Percentiles rank a stretch among this genome's conserved stretches.
Conservation (phyloP, 1,140 invertebrate species). For the Adelges cooleyi region DNA sequence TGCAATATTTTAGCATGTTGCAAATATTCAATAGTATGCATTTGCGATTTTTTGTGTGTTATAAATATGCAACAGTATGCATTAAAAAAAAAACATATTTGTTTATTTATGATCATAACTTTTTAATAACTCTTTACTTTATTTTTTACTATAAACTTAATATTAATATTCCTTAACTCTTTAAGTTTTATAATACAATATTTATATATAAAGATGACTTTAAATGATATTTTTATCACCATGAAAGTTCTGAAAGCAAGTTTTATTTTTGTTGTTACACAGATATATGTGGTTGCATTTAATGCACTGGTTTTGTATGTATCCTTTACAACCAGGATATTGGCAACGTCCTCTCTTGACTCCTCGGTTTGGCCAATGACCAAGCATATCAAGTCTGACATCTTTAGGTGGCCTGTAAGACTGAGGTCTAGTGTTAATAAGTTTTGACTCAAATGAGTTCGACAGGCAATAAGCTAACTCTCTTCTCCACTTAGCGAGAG, state of each 20-base stretch:
- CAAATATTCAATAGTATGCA: too few species aligned
- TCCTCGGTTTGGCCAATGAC: not conserved
- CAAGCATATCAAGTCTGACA: conserved; percentile 27
- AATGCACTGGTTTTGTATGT: not conserved
- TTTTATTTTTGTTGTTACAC: not conserved
- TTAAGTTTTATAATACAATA: too few species aligned
- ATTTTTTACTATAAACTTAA: too few species aligned
- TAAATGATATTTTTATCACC: not conserved
- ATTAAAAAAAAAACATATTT: too few species aligned
- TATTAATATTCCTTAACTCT: too few species aligned
- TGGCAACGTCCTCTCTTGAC: not conserved
- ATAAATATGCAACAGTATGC: too few species aligned
- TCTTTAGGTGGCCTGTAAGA: not conserved
- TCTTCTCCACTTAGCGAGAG: not conserved
- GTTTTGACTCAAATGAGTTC: not conserved
- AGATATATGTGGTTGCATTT: not conserved
- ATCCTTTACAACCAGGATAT: not conserved
- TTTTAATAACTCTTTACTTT: too few species aligned
- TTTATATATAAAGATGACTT: too few species aligned
- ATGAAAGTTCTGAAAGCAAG: not conserved
- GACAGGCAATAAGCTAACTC: not conserved
- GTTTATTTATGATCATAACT: too few species aligned
- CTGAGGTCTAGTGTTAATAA: not conserved
- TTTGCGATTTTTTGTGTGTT: too few species aligned
- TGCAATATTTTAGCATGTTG: too few species aligned